Base-by-base conservation (phyloP, 2,888 invertebrate species). In the Neoscelio sp. region DNA sequence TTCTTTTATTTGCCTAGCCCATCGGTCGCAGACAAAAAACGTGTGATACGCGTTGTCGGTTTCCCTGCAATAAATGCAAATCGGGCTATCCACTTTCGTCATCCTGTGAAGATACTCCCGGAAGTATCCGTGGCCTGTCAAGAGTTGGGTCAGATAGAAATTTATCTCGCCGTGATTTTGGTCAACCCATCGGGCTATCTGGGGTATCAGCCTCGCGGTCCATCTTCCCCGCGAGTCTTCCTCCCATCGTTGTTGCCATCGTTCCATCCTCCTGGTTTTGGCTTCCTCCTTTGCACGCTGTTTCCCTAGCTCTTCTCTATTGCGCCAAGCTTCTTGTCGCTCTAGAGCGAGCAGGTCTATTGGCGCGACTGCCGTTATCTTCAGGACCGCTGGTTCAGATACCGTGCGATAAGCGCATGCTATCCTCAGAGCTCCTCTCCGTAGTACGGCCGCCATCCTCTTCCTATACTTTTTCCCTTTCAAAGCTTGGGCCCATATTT, bases 331-430 rank as follows among this genome's bases (percentile, higher is more conserved):
- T 8, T 46, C 30, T 54, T 56, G 40, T 10, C 58, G 52, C 12
- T 83, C 80, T 17, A 18, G 40, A 8, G 79, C 81, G 2, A 82
- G 75, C 3, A 82, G 50, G 60, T 78, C 74, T 35, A 84, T 81
- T 0, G 83, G 83, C 3, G 75, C 62, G 8, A 77, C 67, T 5
- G 78, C 56, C 1, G 82, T 78, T 2, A 83, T 68, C 5, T 82
- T 80, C 28, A 80, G 65, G n/a, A 77, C 56, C 0, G 83, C 82
- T 1, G 80, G 62, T 12, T 80, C 80, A 1, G 83, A 84, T 0
- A 85, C 83, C 0, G 83, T 84, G 5, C 80, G 65, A 35, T 84
- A 85, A 0, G 80, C 76, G 23, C 62, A 74, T 0, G 77, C 54
- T 6, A 80, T 60, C 8, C 81, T 54, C 5, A 83, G 56, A 1